Base-by-base conservation (phyloP, 1,140 invertebrate genomes). In the Drosophila tsacasi region DNA sequence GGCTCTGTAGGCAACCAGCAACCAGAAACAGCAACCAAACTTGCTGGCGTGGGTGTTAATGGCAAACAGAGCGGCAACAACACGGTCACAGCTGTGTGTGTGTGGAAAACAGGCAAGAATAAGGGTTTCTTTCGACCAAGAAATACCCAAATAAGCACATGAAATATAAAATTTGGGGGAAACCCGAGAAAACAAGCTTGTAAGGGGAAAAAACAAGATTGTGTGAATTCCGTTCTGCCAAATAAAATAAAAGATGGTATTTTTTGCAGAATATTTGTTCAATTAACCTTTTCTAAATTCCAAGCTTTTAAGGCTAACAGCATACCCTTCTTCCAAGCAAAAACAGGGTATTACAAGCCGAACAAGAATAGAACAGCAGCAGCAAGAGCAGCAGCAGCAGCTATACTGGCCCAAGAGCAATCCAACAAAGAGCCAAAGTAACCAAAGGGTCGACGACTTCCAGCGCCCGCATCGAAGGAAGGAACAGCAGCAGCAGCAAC, bases 391-490 rank as follows among this genome's bases (percentile, higher is more conserved):
- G 27, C 23, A 75, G 37, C 52, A 67, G 55, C 71, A 60, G 64
- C 62, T 44, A 42, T 47, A 44, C 80, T 72, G 50, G 32, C 65
- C 46, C 44, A 69, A 57, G 40, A 72, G 50, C 50, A 49, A 68
- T 44, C 63, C 63, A 39, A 23, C 54, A 52, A 30, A 35, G 49
- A 62, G 59, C 66, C 21, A 57, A 57, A 39, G 54, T 59, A 64
- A 69, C 64, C 77, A 90, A 89, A 89, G 85, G 85, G 85, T 89
- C 85, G 85, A 79, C 86, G 85, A 89, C 85, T 85, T 79, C 78
- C 79, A 79, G 81, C 81, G 84, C 84, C 84, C 83, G 83, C 83
- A 89, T 86, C 69, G 83, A 44, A 67, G 74, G 50, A 37, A 69
- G 64, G 27, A 40, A 60, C 66, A 59, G 60, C 46, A 35, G 46